These are phyloP conservation scores for Troides helena DNA, from an alignment of 2,888 invertebrate species.

Conservation along the genomic window DNA sequence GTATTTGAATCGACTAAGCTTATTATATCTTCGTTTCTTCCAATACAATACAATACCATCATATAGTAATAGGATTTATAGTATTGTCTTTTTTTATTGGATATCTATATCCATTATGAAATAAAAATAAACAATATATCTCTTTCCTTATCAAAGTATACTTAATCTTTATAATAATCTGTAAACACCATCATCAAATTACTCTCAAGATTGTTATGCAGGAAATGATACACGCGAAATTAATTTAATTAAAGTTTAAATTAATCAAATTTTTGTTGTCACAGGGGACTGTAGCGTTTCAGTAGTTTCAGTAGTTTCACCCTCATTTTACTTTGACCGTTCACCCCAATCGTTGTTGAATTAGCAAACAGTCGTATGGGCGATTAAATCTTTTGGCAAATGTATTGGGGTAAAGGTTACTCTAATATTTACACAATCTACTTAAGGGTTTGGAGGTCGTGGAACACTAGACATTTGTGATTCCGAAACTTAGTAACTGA, in stretches of 20 bases:
- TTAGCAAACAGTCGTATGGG: slow-evolving; percentile 18
- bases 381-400: slow-evolving; percentile 21
- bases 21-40: too few species aligned
- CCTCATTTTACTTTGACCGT: slow-evolving; percentile 15
- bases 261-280: not conserved
- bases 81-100: too few species aligned
- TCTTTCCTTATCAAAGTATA: too few species aligned
- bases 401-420: slow-evolving; percentile 19
- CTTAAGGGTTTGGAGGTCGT: not conserved
- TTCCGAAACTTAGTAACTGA: not conserved
- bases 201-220: not conserved
- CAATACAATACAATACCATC: too few species aligned
- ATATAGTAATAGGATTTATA: too few species aligned
- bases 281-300: not conserved
- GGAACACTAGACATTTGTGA: not conserved
- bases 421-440: slow-evolving; percentile 3
- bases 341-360: slow-evolving; percentile 16
- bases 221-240: not conserved
- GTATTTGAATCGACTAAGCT: too few species aligned
- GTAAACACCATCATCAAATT: not conserved
- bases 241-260: not conserved
- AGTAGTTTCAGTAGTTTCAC: not conserved
- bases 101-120: too few species aligned
- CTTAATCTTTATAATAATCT: not conserved
- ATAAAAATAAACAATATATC: too few species aligned